phyloP scores from a whole-genome alignment of 2,113 vertebrate species.

The Pogonocichla stellata region DNA sequence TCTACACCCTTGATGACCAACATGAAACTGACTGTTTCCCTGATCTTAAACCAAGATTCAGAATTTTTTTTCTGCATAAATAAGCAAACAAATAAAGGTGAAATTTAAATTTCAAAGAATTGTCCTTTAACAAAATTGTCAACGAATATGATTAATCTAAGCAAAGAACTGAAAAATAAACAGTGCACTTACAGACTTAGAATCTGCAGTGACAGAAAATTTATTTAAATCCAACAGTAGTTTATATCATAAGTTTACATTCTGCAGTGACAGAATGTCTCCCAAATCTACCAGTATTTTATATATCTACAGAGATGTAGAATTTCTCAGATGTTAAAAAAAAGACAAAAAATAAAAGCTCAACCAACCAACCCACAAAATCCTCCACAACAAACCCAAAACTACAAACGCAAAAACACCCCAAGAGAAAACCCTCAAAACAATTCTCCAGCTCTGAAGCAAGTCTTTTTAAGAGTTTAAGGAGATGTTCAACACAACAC shows the following conservation, averaged over 20 bases:
- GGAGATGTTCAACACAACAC: neutral
- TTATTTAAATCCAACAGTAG: neutral
- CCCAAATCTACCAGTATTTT: neutral
- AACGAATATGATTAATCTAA: neutral
- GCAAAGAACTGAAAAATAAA: neutral
- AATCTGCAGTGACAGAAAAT: neutral
- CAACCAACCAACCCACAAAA: neutral
- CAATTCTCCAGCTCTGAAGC: neutral
- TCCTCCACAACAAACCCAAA: fast-evolving
- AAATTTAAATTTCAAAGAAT: neutral
- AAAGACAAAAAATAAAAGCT: neutral
- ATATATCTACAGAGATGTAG: neutral
- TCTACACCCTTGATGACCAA: neutral
- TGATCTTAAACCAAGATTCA: neutral
- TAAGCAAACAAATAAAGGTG: neutral
- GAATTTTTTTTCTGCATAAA: neutral
- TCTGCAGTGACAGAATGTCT: neutral
- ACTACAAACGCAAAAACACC: neutral
- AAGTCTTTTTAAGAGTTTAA: neutral
- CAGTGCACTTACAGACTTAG: neutral
- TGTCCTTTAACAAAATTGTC: neutral
- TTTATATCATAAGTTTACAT: neutral
- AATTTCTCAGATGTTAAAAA: neutral
- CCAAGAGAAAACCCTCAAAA: too few relatives aligned
- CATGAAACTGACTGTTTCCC: neutral